Base-by-base conservation (phyloP, 2,113 vertebrate species). In the Menura novaehollandiae region DNA sequence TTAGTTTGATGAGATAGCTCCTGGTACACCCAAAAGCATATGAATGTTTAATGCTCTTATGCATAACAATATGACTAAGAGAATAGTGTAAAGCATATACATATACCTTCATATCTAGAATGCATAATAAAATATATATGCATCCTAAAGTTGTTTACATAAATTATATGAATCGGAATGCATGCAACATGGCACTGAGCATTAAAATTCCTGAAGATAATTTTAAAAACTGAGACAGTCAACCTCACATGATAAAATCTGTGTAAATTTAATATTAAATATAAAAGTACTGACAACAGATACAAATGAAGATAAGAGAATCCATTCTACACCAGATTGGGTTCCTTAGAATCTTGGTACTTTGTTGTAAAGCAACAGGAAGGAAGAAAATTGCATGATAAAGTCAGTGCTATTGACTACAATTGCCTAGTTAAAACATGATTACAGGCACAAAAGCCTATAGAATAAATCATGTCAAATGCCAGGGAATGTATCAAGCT, bases 1-100 rank as follows among this genome's bases (percentile, higher is more conserved):
- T 88, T 85, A 94, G 19, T 30, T 95, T 94, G 37, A 95, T 93
- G 94, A 94, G 52, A 49, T 81, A 75, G 44, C 60, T 87, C 19
- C 64, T 84, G 60, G 21, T 91, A 59, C 27, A 71, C 35, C 33
- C 51, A 75, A 87, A 84, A 67, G 27, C 47, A 47, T 75, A 46
- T 63, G 67, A 90, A 78, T 67, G 11, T 37, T 75, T 79, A 72
- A 78, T 49, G 67, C 8, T 89, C 22, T 32, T 95, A 32, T n/a
- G 80, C 78, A 88, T 84, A 91, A 81, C 47, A 91, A 72, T 47
- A 72, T 9, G 56, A 51, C 59, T 46, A 46, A 41, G n/a, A 49
- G 4, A 91, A n/a, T 53, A 56, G 14, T 77, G 39, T 52, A 66
- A 67, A 49, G 9, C 27, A 71, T 63, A 37, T 59, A 43, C 15